phyloP scores from a whole-genome alignment of 30 jellyfish, hydroid and myxozoan species.

The Hydractinia symbiolongicarpus region DNA sequence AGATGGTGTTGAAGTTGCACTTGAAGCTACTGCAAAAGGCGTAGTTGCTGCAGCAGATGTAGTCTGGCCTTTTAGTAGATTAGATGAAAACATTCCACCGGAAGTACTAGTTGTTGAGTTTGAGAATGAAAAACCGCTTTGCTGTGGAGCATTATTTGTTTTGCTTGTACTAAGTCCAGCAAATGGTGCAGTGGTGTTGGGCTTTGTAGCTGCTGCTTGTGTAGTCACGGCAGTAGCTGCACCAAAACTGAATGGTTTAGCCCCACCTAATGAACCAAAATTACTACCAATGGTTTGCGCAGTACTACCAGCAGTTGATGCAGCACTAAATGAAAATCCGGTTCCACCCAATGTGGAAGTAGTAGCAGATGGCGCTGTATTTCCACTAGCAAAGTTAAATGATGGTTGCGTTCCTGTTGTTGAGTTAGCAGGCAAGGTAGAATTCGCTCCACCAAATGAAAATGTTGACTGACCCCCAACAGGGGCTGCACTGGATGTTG shows the following conservation, averaged over 20 bases:
- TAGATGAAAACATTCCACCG: conserved; percentile 14
- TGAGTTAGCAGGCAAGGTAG: not conserved
- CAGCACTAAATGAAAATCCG: not conserved
- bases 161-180: not conserved
- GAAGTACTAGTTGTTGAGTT: not conserved
- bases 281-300: too few species aligned
- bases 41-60: conserved; percentile 8
- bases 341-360: not conserved
- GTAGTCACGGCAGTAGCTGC: too few species aligned
- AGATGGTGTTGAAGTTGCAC: not conserved
- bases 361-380: not conserved
- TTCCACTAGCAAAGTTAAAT: not conserved
- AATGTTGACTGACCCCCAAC: too few species aligned
- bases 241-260: too few species aligned
- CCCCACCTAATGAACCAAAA: too few species aligned
- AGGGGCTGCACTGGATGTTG: too few species aligned
- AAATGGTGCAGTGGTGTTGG: conserved; percentile 8
- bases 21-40: conserved; percentile 2
- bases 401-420: not conserved
- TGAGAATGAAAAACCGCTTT: conserved; percentile 31
- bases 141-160: conserved; percentile 2
- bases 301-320: not conserved
- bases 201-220: too few species aligned
- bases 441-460: not conserved
- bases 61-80: conserved; percentile 4